phyloP scores from a whole-genome alignment of 2,888 invertebrate species.

The Cyclophora albipunctata region DNA sequence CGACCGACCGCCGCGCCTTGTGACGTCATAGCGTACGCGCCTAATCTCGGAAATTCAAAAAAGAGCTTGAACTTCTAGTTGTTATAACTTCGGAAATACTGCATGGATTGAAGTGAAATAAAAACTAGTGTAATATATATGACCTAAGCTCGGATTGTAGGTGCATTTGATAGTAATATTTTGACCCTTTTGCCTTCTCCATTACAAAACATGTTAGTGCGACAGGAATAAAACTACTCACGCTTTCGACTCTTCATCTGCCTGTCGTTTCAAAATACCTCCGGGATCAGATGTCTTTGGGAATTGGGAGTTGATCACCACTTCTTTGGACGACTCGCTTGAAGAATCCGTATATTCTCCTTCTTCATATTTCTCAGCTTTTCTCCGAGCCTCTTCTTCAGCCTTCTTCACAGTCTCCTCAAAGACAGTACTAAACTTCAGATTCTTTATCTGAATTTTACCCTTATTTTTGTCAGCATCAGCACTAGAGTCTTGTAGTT shows the following conservation, averaged over 20 bases:
- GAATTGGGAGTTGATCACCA: slow-evolving; percentile 54
- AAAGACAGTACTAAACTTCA: slow-evolving; percentile 80
- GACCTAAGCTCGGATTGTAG: too few species aligned
- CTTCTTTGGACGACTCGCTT: slow-evolving; percentile 49
- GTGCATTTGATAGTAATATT: too few species aligned
- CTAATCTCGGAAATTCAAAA: too few species aligned
- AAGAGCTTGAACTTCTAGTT: too few species aligned
- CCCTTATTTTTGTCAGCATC: slow-evolving; percentile 61
- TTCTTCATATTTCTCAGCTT: slow-evolving; percentile 77
- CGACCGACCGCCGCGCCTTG: too few species aligned
- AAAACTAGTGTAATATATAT: too few species aligned
- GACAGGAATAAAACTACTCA: slow-evolving; percentile 28
- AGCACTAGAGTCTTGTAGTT: slow-evolving; percentile 22
- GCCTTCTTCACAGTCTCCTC: slow-evolving; percentile 79
- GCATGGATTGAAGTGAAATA: too few species aligned
- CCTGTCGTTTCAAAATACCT: slow-evolving; percentile 61
- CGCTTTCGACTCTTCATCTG: slow-evolving; percentile 68
- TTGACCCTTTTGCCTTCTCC: too few species aligned
- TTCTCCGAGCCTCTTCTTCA: slow-evolving; percentile 77
- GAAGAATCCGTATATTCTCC: slow-evolving; percentile 76
- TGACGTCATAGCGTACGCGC: too few species aligned
- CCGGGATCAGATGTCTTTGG: slow-evolving; percentile 67
- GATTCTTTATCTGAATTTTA: slow-evolving; percentile 81
- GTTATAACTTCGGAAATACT: too few species aligned
- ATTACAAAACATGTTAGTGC: too few species aligned